Evolutionary conservation across 2,888 invertebrate species (phyloP), one percentile per base, ranked within the genome.

Genomic region (Ariolimax columbianus): DNA sequence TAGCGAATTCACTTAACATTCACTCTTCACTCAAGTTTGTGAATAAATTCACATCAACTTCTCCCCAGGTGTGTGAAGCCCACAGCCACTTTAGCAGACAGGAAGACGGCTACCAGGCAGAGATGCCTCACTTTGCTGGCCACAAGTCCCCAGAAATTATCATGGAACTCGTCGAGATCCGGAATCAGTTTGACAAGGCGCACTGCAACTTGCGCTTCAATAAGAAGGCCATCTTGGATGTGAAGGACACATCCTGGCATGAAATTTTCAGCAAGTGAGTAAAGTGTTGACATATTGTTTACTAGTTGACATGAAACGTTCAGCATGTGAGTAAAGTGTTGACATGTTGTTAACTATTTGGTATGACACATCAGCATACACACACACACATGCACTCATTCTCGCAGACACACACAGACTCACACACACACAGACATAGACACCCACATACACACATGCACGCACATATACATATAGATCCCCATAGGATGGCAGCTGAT

Each of bases 61-160:
- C 47, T 30, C n/a, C 43, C 1, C 85, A 98, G 94, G 96, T 98
- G 33, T 98, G 97, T 92, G 96, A 97, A 91, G 96, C 97, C 82
- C 97, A 98, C 96, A 96, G 97, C 86, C 97, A 97, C 84, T 98
- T 97, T 94, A 97, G 97, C 3, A 95, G 97, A 94, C 96, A 93
- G 87, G 93, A 91, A 82, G 97, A 98, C 92, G 95, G 96, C 0
- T 95, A 96, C 88, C 93, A 94, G 14, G 96, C 96, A 82, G 95
- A 95, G 11, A 96, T 96, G 92, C 97, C 97, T 0, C 95, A 95
- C 88, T 98, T 98, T 93, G 96, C 96, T 4, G 97, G 97, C 0
- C 96, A 97, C 0, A 93, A 94, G 87, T 94, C 94, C 0, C 93
- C 94, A 9, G 94, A 94, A 87, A 93, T 95, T 51, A 91, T 93